phyloP scores from a whole-genome alignment of 2,797 vertebrate genomes.

The Monodelphis domestica region DNA sequence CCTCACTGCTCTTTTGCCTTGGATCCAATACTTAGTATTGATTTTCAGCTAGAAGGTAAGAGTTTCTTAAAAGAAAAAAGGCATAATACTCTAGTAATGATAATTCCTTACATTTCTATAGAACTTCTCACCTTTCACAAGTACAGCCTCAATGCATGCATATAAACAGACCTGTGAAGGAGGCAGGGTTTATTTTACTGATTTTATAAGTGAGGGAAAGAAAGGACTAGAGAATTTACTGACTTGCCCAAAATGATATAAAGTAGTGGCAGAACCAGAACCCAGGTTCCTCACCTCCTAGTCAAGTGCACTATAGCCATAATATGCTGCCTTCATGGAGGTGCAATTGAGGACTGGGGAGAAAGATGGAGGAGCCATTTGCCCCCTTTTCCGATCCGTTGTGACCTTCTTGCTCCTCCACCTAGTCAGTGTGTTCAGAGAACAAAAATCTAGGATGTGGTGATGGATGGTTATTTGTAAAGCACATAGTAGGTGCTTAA shows the following conservation, averaged over 20 bases:
- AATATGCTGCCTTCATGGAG: neutral
- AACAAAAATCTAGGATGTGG: neutral
- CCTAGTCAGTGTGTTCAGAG: neutral
- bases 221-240: neutral
- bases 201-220: slow-evolving; percentile 10
- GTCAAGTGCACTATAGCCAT: neutral
- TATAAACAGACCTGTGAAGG: neutral
- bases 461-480: neutral
- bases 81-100: neutral
- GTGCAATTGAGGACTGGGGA: neutral
- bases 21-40: no score
- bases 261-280: neutral
- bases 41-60: no score
- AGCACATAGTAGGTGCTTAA: neutral
- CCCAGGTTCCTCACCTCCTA: neutral
- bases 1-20: no score
- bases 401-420: neutral
- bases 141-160: neutral
- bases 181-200: neutral
- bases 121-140: neutral
- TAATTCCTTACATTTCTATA: neutral
- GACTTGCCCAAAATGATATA: neutral
- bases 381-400: neutral
- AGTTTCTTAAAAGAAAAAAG: no score
- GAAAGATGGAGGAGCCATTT: neutral